Conservation (phyloP, 2,888 invertebrate species). For the Ctena decussata region DNA sequence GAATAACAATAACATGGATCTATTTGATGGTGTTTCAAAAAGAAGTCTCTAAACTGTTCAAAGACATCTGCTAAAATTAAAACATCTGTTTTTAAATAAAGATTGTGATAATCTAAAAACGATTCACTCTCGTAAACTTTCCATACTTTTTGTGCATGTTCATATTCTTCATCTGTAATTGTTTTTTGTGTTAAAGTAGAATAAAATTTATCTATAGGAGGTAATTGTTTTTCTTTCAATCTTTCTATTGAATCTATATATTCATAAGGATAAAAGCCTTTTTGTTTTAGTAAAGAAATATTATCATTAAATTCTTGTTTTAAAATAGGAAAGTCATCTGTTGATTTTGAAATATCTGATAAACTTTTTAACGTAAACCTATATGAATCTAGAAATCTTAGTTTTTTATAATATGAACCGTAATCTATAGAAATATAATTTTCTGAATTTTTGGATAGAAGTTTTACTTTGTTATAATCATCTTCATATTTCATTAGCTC, state of each 20-base stretch:
- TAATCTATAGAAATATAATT: conserved; percentile 63
- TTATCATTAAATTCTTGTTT: conserved; percentile 18
- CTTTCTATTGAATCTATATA: conserved; percentile 12
- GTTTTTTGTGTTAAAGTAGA: conserved; percentile 15
- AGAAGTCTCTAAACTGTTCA: conserved; percentile 38
- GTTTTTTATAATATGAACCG: conserved; percentile 40
- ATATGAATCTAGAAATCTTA: conserved; percentile 22
- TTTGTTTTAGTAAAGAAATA: neutral
- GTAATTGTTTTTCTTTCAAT: conserved; percentile 44
- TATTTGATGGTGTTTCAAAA: conserved; percentile 67
- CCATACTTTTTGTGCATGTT: conserved; percentile 39
- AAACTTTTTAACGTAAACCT: conserved; percentile 26
- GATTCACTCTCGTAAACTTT: conserved; percentile 16
- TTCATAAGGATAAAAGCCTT: neutral
- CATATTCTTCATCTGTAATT: conserved; percentile 40
- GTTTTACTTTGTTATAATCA: conserved; percentile 18
- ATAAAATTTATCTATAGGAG: conserved; percentile 30
- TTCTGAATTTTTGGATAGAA: conserved; percentile 63
- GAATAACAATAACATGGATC: conserved; percentile 79
- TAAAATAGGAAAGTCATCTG: conserved; percentile 26
- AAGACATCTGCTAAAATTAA: conserved; percentile 44
- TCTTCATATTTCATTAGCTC: conserved; percentile 34
- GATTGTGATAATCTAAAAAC: conserved; percentile 45
- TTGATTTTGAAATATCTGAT: conserved; percentile 33
- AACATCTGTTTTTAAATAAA: conserved; percentile 55